phyloP scores from a whole-genome alignment of 2,888 invertebrate species.

The Pteria penguin region DNA sequence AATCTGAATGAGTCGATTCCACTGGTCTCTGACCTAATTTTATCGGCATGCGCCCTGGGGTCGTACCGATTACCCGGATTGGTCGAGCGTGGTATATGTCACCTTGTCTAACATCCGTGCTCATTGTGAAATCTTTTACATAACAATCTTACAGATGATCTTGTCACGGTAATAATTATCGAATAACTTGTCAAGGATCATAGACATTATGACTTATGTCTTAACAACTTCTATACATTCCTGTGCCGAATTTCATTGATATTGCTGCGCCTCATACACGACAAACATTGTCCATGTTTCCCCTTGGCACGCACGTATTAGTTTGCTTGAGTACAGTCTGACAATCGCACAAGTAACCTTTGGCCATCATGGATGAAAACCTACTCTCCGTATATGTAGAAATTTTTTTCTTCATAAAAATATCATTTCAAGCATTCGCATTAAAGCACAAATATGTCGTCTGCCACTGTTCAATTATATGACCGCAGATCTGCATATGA shows the following conservation, averaged over 20 bases:
- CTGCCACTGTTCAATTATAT: too few relatives aligned
- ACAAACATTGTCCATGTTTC: too few relatives aligned
- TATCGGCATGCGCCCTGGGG: conserved; percentile 13
- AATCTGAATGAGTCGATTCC: not conserved
- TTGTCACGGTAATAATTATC: not conserved
- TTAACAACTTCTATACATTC: not conserved
- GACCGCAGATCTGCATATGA: too few relatives aligned
- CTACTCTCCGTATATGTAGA: too few relatives aligned
- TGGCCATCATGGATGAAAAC: too few relatives aligned
- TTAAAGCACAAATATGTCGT: too few relatives aligned
- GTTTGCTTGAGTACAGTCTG: too few relatives aligned
- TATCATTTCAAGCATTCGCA: too few relatives aligned
- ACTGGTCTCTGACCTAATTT: conserved; percentile 14
- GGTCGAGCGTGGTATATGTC: conserved; percentile 35
- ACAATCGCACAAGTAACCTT: too few relatives aligned
- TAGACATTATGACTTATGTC: not conserved
- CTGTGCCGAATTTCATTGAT: not conserved
- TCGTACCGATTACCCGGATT: conserved; percentile 23
- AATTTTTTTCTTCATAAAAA: too few relatives aligned
- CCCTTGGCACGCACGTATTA: too few relatives aligned
- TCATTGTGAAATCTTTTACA: not conserved
- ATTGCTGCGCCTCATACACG: not conserved
- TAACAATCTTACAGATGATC: not conserved
- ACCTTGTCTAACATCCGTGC: conserved; percentile 14
- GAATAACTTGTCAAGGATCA: not conserved